Base-by-base conservation (phyloP, 2,113 vertebrate species). In the Bettongia penicillata region DNA sequence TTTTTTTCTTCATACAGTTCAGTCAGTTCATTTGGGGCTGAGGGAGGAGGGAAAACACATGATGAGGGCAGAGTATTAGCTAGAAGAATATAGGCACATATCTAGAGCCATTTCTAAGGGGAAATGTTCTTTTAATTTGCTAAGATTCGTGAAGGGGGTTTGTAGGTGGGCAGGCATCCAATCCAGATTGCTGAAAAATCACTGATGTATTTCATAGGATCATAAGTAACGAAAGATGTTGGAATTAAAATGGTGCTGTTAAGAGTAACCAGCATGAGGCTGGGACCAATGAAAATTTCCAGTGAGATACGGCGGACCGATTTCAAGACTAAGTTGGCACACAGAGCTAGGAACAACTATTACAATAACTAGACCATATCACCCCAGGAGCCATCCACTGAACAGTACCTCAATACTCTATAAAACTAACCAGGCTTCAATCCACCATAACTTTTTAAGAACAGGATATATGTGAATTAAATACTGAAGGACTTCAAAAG, bases 1-100 rank as follows among this genome's bases (percentile, higher is more conserved):
- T 97, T 98, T 61, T 97, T 97, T 96, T 94, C 90, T 93, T 95
- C 95, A 8, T 2, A 7, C 68, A 84, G 6, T 77, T 77, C 37
- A 57, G 55, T 2, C 55, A 57, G 57, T 68, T 68, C 57, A 68
- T 31, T 68, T 68, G 57, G 28, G 28, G 28, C 10, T 37, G 3
- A 11, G 0, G 3, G 37, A 53, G 16, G 91, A 48, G 28, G 91
- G 95, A 95, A 93, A 96, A 51, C n/a, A 55, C 7, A 8, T 14
- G 89, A 96, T 5, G 37, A 94, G 84, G 16, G 89, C 16, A 94
- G 90, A 93, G 48, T 57, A 95, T 93, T 96, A 97, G 93, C 77
- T 97, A 96, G 48, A 91, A 31, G 57, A 97, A 94, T 25, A 89
- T 93, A 94, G 1, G 2, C 0, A 23, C 91, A 94, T 90, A 93